Evolutionary conservation across 2,113 vertebrate species (phyloP).

Genomic region (Ploceus nigricollis): DNA sequence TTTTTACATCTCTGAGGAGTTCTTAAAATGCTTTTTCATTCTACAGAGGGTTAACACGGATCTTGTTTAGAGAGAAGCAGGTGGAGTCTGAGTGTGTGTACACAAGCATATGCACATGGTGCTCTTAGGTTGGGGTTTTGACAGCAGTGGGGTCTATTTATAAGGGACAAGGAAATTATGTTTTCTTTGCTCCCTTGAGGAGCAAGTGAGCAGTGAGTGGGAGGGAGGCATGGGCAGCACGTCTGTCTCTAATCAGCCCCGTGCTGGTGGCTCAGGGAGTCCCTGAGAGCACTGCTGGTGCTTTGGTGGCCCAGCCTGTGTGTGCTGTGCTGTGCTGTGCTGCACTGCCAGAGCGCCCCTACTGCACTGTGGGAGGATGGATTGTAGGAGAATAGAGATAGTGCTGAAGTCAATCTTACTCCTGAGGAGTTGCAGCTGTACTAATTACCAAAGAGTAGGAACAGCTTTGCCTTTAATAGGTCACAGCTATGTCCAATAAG

Average conservation of each 20-base stretch:
- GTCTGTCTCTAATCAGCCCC: neutral
- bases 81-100: neutral
- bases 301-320: neutral
- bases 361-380: too few relatives aligned
- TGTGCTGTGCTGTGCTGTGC: neutral
- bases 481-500: too few relatives aligned
- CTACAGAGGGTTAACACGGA: neutral
- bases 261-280: neutral
- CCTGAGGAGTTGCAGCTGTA: too few relatives aligned
- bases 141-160: slow-evolving; percentile 23
- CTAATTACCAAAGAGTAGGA: too few relatives aligned
- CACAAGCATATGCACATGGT: neutral
- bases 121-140: neutral
- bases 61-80: neutral
- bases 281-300: neutral
- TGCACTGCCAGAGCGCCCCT: neutral
- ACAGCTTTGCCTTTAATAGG: too few relatives aligned
- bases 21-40: neutral
- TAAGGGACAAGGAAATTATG: slow-evolving; percentile 31
- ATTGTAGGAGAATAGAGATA: too few relatives aligned
- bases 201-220: slow-evolving; percentile 28
- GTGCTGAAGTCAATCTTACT: too few relatives aligned
- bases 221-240: neutral
- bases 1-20: neutral
- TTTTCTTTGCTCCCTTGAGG: slow-evolving; percentile 26